phyloP scores from a whole-genome alignment of 1,140 invertebrate genomes.

The Drosophila lacteicornis region DNA sequence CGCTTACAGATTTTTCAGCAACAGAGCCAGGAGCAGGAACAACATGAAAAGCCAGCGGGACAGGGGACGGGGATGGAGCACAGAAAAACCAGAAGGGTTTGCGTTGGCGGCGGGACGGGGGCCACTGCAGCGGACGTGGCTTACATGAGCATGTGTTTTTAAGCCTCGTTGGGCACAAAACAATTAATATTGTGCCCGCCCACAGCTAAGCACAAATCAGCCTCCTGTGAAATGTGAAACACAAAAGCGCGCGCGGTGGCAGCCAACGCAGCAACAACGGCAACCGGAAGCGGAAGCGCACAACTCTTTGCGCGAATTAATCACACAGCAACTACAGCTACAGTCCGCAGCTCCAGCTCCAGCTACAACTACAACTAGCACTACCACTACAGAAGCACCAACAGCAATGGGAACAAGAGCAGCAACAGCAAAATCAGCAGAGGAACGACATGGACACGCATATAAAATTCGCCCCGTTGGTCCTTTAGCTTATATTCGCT shows the following conservation, averaged over 20 bases:
- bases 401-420: conserved; percentile 34
- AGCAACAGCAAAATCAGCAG: conserved; percentile 47
- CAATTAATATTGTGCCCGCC: conserved; percentile 79
- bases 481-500: conserved; percentile 45
- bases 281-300: conserved; percentile 80
- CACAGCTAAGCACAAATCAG: conserved; percentile 64
- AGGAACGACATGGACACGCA: conserved; percentile 57
- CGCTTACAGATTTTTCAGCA: conserved; percentile 47
- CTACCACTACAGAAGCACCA: conserved; percentile 12
- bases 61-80: no score
- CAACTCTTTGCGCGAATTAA: conserved; percentile 83
- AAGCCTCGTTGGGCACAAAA: conserved; percentile 81
- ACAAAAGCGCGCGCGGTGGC: conserved; percentile 61
- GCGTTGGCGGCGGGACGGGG: neutral
- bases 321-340: conserved; percentile 73
- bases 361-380: conserved; percentile 32
- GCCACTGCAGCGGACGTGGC: conserved; percentile 70
- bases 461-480: conserved; percentile 43
- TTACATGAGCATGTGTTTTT: conserved; percentile 82
- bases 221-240: conserved; percentile 80
- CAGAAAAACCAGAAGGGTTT: neutral
- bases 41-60: conserved; percentile 39
- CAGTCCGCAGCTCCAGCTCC: conserved; percentile 45
- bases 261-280: conserved; percentile 44
- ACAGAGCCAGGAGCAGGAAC: conserved; percentile 23